phyloP scores from a whole-genome alignment of 1,140 invertebrate species.

The Drosophila bifasciata region DNA sequence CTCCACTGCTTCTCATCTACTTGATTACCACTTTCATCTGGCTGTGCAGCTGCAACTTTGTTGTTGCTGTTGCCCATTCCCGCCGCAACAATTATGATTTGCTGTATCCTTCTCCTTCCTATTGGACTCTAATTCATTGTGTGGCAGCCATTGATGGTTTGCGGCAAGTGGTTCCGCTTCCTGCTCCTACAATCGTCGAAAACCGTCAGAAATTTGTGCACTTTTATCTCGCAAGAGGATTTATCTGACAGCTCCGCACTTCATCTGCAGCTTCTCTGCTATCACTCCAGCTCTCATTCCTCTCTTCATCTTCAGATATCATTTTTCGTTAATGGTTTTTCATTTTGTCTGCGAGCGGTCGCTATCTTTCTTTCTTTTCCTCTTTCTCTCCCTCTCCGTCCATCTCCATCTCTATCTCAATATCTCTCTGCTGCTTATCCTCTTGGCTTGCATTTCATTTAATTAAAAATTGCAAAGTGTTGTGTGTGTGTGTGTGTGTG shows the following conservation, averaged over 20 bases:
- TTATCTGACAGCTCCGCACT: slow-evolving; percentile 26
- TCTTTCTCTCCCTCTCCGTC: slow-evolving; percentile 5
- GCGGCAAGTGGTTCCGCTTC: too few species aligned
- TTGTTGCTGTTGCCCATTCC: slow-evolving; percentile 40
- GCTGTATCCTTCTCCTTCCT: slow-evolving; percentile 41
- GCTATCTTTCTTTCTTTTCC: slow-evolving; percentile 18
- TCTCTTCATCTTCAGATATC: slow-evolving; percentile 41
- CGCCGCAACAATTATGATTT: slow-evolving; percentile 79
- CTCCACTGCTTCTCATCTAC: too few species aligned
- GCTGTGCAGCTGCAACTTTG: background rate
- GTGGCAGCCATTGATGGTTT: background rate
- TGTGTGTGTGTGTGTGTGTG: slow-evolving; percentile 7
- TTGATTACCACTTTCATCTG: too few species aligned
- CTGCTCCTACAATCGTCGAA: too few species aligned
- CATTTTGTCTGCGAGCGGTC: slow-evolving; percentile 39
- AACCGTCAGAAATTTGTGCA: slow-evolving; percentile 8
- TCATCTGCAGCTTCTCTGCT: background rate
- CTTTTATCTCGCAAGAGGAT: slow-evolving; percentile 22
- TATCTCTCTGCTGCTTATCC: slow-evolving; percentile 4
- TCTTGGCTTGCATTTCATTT: slow-evolving; percentile 66
- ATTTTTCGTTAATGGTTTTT: slow-evolving; percentile 77
- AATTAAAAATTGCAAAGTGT: slow-evolving; percentile 64
- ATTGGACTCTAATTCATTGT: background rate
- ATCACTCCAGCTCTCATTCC: background rate
- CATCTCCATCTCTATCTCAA: background rate